phyloP scores from a whole-genome alignment of 2,888 invertebrate species.

The Erynnis tages region DNA sequence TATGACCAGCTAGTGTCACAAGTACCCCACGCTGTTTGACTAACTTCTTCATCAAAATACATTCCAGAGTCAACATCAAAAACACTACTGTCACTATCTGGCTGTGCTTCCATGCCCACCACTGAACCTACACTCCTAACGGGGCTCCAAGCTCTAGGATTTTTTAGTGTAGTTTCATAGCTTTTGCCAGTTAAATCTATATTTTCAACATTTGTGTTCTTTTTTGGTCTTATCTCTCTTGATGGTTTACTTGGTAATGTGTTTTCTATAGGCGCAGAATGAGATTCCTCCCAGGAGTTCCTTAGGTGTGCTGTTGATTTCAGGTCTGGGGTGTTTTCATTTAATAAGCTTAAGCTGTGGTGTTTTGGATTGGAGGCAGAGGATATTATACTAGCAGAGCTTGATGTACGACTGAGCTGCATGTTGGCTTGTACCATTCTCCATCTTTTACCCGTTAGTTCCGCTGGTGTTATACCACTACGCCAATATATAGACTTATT shows the following conservation, averaged over 20 bases:
- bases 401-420: slow-evolving; percentile 91
- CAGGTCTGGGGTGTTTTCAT: slow-evolving; percentile 62
- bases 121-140: slow-evolving; percentile 93
- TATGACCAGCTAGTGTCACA: slow-evolving; percentile 91
- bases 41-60: slow-evolving; percentile 89
- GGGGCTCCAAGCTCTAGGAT: slow-evolving; percentile 93
- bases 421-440: slow-evolving; percentile 88
- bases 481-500: slow-evolving; percentile 92
- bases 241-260: slow-evolving; percentile 82
- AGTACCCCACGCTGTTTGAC: slow-evolving; percentile 88
- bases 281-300: slow-evolving; percentile 86
- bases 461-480: slow-evolving; percentile 86
- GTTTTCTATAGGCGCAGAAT: slow-evolving; percentile 87
- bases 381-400: slow-evolving; percentile 87
- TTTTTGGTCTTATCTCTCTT: slow-evolving; percentile 57
- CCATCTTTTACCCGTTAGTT: slow-evolving; percentile 94
- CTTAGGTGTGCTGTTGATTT: slow-evolving; percentile 79
- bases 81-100: slow-evolving; percentile 90
- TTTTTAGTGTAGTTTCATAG: slow-evolving; percentile 87
- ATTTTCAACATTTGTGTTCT: slow-evolving; percentile 59
- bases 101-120: slow-evolving; percentile 92
- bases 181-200: slow-evolving; percentile 84
- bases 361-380: slow-evolving; percentile 84
- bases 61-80: slow-evolving; percentile 91
- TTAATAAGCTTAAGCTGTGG: slow-evolving; percentile 83